A percentile compares a stretch with the other conserved stretches of the same genome.
Conservation (phyloP, 1,140 invertebrate species). For the Ceratosolen solmsi region DNA sequence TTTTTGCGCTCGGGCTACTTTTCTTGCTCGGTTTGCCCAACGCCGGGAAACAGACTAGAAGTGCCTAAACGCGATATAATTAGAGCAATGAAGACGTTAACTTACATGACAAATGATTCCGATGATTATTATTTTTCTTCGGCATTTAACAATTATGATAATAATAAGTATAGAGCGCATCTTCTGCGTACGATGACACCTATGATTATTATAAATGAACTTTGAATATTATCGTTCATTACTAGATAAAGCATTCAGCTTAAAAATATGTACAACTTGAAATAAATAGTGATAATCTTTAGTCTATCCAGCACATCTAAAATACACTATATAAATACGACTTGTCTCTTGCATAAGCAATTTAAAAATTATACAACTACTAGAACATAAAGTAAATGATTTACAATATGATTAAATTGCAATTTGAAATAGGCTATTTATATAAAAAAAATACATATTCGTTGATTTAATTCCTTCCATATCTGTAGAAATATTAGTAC, state of each 20-base stretch:
- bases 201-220: not conserved
- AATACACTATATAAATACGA: too few species aligned
- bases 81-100: constrained; percentile 29
- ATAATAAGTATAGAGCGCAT: not conserved
- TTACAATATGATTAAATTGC: not conserved
- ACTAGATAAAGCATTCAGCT: too few species aligned
- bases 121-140: not conserved
- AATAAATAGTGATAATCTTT: not conserved
- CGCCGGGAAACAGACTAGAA: not conserved
- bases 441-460: not conserved
- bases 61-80: constrained; percentile 19
- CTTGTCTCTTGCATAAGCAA: too few species aligned
- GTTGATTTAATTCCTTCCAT: not conserved
- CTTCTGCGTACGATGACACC: not conserved
- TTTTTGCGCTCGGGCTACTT: constrained; percentile 6
- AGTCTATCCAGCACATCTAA: not conserved
- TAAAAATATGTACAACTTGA: too few species aligned
- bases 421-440: not conserved
- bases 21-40: not conserved
- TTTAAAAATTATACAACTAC: not conserved
- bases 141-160: not conserved
- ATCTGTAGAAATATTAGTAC: not conserved
- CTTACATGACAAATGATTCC: constrained; percentile 3
- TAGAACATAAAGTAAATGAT: not conserved
- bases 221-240: too few species aligned